Base-by-base conservation (phyloP, 2,888 invertebrate genomes). In the Stenolophus ochropezus region DNA sequence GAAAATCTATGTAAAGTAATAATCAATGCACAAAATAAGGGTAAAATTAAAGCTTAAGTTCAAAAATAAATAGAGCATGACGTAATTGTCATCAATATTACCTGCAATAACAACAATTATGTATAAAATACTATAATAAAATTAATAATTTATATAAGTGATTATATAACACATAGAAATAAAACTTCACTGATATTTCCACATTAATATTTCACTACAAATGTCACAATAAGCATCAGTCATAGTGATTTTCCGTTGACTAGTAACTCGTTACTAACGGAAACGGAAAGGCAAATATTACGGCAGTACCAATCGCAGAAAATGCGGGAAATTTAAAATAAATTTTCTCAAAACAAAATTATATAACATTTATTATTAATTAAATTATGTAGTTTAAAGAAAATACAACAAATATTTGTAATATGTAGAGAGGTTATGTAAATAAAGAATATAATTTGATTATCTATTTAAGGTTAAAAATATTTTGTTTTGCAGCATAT, bases 51-150 rank as follows among this genome's bases (percentile, higher is more conserved):
- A 42, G 33, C 33, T 11, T 42, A 42, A 42, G 6, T 42, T 42
- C 11, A 42, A 42, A 42, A 42, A 42, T 42, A 42, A 42, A 11
- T 11, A 42, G 33, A 61, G 18, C 33, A 69, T 69, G 65, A 69
- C 65, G 65, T 69, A 69, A 69, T 69, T 69, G 33, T 18, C 14
- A n/a, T 18, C 8, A 69, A 6, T 69, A 33, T 69, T 69, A 69
- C 65, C 65, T 69, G 65, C 14, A 69, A 69, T 69, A 69, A 69
- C 8, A 69, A 69, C 27, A 69, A 69, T 69, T 69, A 69, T 18
- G 27, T 69, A 69, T 18, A 33, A 27, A 16, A n/a, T 33, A 69
- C 18, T 69, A 18, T 4, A 69, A 69, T 69, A 33, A 33, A 69
- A 69, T 69, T 69, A 69, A 69, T 69, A 69, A 69, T 33, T 18